phyloP scores from a whole-genome alignment of 1,140 invertebrate genomes.

The Dufourea novaeangliae region DNA sequence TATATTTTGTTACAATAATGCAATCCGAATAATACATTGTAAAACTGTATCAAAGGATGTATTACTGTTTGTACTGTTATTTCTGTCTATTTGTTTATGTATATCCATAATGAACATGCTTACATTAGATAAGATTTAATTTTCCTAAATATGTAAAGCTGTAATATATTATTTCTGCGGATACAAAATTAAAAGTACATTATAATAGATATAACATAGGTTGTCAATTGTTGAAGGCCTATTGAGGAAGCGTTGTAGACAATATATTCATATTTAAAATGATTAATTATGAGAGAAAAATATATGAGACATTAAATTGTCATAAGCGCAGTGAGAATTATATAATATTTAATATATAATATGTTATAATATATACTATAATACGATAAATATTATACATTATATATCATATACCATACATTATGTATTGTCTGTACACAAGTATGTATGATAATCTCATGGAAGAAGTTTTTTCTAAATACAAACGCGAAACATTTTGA shows the following conservation, averaged over 20 bases:
- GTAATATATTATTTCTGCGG: slow-evolving; percentile 34
- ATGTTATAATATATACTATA: slow-evolving; percentile 10
- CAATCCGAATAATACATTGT: slow-evolving; percentile 10
- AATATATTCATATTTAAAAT: slow-evolving; percentile 57
- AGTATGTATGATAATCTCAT: slow-evolving; percentile 15
- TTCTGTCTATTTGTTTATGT: neutral
- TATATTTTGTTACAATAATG: neutral
- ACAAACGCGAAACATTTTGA: slow-evolving; percentile 13
- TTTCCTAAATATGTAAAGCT: slow-evolving; percentile 29
- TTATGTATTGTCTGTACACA: neutral
- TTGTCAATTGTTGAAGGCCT: slow-evolving; percentile 65
- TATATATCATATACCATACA: neutral
- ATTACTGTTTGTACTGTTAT: slow-evolving; percentile 17
- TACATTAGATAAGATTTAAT: slow-evolving; percentile 9
- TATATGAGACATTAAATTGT: slow-evolving; percentile 47
- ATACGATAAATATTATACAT: slow-evolving; percentile 13
- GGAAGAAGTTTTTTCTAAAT: slow-evolving; percentile 26
- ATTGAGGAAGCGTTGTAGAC: slow-evolving; percentile 58
- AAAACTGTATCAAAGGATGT: slow-evolving; percentile 3
- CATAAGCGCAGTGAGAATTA: slow-evolving; percentile 45
- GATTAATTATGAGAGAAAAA: slow-evolving; percentile 30
- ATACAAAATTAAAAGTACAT: slow-evolving; percentile 35
- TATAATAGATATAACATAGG: slow-evolving; percentile 44
- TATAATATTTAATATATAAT: slow-evolving; percentile 29
- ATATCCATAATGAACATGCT: neutral